These are phyloP conservation scores for Coranthus polyacanthus DNA, from an alignment of 2,797 vertebrate species.

Conservation along the genomic window DNA sequence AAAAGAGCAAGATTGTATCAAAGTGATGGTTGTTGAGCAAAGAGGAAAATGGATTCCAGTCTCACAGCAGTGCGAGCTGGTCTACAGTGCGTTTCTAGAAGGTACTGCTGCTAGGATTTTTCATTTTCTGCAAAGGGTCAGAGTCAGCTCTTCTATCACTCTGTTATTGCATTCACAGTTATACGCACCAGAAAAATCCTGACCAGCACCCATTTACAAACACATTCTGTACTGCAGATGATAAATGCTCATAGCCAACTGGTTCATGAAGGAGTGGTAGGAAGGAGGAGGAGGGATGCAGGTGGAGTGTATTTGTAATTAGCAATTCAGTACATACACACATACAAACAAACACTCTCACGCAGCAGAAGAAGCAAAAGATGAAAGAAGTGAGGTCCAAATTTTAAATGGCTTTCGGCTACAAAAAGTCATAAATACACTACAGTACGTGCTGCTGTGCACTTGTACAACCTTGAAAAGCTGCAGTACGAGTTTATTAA, in stretches of 20 bases:
- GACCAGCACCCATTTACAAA: constrained; percentile 30
- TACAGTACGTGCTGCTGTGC: constrained; percentile 9
- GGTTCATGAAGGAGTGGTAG: constrained; percentile 35
- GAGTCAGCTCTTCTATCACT: constrained; percentile 23
- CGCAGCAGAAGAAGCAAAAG: constrained; percentile 6
- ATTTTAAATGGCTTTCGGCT: constrained; percentile 26
- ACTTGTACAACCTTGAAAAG: constrained; percentile 13
- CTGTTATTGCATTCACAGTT: constrained; percentile 5
- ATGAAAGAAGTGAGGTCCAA: constrained; percentile 20
- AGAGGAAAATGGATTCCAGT: constrained; percentile 40
- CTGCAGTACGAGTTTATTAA: not conserved
- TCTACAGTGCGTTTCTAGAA: constrained; percentile 24
- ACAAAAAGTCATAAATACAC: constrained; percentile 9
- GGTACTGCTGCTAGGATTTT: constrained; percentile 22
- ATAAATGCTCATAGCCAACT: constrained; percentile 39
- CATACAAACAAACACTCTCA: constrained; percentile 11
- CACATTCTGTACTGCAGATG: constrained; percentile 15
- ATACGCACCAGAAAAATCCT: constrained; percentile 2
- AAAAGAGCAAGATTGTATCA: not conserved
- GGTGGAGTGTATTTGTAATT: constrained; percentile 26
- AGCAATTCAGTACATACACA: constrained; percentile 9
- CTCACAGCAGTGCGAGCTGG: constrained; percentile 16
- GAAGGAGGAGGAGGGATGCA: constrained; percentile 27
- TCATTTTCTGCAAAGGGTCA: constrained; percentile 40
- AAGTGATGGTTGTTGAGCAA: not conserved